Conservation (phyloP, 2,113 vertebrate species). For the Eulemur macaco region DNA sequence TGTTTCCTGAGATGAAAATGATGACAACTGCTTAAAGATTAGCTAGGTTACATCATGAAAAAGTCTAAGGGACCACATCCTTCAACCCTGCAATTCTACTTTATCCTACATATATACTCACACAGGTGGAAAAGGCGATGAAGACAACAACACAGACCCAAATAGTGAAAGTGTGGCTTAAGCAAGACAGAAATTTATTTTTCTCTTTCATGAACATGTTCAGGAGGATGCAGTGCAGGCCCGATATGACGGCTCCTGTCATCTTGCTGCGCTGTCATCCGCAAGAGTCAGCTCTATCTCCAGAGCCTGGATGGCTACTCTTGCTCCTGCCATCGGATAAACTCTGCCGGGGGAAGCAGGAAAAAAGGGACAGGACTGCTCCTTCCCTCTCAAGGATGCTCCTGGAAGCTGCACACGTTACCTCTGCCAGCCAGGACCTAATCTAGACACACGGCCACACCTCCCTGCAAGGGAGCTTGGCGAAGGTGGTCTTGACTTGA, state of each 20-base stretch:
- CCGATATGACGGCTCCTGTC: neutral
- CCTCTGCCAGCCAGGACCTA: neutral
- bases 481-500: neutral
- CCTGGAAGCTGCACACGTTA: neutral
- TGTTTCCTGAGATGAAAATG: neutral
- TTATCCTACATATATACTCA: neutral
- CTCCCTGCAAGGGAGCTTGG: neutral
- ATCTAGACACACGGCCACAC: neutral
- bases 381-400: neutral
- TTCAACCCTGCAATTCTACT: neutral
- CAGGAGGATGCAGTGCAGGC: neutral
- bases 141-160: neutral
- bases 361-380: neutral
- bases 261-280: neutral
- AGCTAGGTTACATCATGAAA: neutral
- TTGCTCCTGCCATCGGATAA: neutral
- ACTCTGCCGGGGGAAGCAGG: neutral
- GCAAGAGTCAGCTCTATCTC: neutral
- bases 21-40: neutral
- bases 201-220: neutral
- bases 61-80: neutral
- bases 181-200: neutral
- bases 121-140: neutral
- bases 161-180: neutral
- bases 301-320: neutral